Percentiles rank a stretch among this genome's conserved stretches.
phyloP scores from a whole-genome alignment of 2,888 invertebrate species.

The Ecliptopera silaceata region DNA sequence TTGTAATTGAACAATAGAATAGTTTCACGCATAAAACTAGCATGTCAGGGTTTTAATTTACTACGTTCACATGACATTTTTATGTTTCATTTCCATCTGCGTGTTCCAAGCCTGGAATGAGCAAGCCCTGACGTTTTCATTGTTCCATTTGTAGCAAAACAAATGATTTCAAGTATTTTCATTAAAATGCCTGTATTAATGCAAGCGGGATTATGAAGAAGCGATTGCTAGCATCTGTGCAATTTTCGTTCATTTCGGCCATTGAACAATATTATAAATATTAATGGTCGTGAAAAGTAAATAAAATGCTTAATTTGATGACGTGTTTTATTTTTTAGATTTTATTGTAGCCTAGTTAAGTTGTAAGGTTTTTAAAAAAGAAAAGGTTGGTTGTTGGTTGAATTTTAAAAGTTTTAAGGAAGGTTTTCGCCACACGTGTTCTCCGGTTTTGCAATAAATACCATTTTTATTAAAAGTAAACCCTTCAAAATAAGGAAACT shows the following conservation, averaged over 20 bases:
- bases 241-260: slow-evolving; percentile 49
- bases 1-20: background rate
- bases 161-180: slow-evolving; percentile 25
- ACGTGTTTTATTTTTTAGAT: slow-evolving; percentile 1
- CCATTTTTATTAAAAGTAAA: no score
- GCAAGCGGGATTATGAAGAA: slow-evolving; percentile 30
- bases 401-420: no score
- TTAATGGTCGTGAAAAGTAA: slow-evolving; percentile 55
- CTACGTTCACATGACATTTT: slow-evolving; percentile 29
- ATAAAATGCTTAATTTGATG: slow-evolving; percentile 54
- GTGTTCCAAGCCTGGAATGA: slow-evolving; percentile 21
- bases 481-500: no score
- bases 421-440: no score
- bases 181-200: slow-evolving; percentile 25
- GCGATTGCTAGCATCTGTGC: slow-evolving; percentile 43
- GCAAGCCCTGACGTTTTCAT: slow-evolving; percentile 21
- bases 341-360: no score
- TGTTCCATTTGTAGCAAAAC: slow-evolving; percentile 22
- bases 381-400: no score
- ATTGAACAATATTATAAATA: slow-evolving; percentile 40
- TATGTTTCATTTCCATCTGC: slow-evolving; percentile 26
- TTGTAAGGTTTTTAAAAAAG: no score
- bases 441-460: no score
- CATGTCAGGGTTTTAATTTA: slow-evolving; percentile 22
- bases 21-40: background rate